Base-by-base conservation (phyloP, 2,113 vertebrate species). In the Pluvianellus socialis region DNA sequence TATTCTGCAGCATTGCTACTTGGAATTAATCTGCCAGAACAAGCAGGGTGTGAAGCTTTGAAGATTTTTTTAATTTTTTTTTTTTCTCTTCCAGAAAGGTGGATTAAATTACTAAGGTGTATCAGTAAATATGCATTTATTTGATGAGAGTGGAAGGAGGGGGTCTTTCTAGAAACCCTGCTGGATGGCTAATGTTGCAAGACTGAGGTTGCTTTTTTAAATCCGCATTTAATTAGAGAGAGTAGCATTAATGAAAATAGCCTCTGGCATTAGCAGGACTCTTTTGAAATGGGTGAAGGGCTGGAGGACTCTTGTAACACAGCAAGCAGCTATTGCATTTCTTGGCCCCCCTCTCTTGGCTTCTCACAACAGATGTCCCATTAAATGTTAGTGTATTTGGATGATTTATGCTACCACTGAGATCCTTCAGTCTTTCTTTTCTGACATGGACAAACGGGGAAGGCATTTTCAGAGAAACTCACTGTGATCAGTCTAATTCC, bases 61-160 rank as follows among this genome's bases (percentile, higher is more conserved):
- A 79, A 86, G 83, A 10, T 33, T 77, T 50, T 1, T 28, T 38
- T 8, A 38, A 38, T 38, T 35, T 24, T 65, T 86, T 35, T 63
- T 56, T 17, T 63, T 56, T 27, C 47, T n/a, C 14, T 22, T 72
- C 9, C 67, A 45, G 81, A 58, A 90, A 77, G 88, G 82, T 88
- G 67, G 90, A 93, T 96, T 95, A 93, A 83, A 35, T 50, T 44
- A 12, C 85, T 86, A 70, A 95, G 53, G 79, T 80, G 55, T 62
- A 67, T 80, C 93, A 91, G 73, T 63, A 86, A 96, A 96, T 52
- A 73, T 5, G 56, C 56, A 45, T 32, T 77, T 27, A 32, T 12
- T 84, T 90, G 89, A 61, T 85, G 32, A 77, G 85, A 47, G 55
- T 28, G 81, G 58, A 79, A 73, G 65, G 88, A 86, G 81, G 18